A percentile compares a stretch with the other conserved stretches of the same genome.
These are phyloP conservation scores for Manacus vitellinus DNA, from an alignment of 2,113 vertebrate species.

Conservation along the genomic window DNA sequence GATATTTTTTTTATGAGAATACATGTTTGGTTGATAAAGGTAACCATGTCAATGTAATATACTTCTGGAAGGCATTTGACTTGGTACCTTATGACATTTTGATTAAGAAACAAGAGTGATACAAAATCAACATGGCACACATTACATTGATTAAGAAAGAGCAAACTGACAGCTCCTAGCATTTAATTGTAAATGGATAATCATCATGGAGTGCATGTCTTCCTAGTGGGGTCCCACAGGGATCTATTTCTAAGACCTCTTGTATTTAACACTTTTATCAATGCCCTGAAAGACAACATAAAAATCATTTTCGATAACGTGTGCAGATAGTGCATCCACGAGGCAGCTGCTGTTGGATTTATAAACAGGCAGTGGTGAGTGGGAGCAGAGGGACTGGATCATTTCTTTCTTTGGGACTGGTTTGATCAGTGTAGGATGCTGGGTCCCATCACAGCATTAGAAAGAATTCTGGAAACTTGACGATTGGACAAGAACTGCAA, in stretches of 20 bases:
- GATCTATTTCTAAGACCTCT: slow-evolving; percentile 60
- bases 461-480: neutral
- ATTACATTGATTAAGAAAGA: slow-evolving; percentile 71
- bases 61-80: slow-evolving; percentile 68
- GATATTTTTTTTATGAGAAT: slow-evolving; percentile 69
- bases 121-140: slow-evolving; percentile 73
- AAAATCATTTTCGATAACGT: slow-evolving; percentile 14
- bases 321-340: neutral
- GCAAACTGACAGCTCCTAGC: slow-evolving; percentile 67
- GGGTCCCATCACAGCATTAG: neutral
- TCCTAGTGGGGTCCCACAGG: slow-evolving; percentile 48
- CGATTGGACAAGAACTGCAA: neutral
- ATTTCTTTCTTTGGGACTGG: neutral
- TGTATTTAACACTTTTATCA: slow-evolving; percentile 57
- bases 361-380: neutral
- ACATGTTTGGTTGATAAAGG: slow-evolving; percentile 70
- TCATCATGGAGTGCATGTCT: slow-evolving; percentile 62
- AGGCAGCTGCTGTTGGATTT: neutral
- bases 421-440: neutral
- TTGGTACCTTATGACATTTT: slow-evolving; percentile 71
- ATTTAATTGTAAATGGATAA: slow-evolving; percentile 71
- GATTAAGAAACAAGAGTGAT: slow-evolving; percentile 72
- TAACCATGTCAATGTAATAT: slow-evolving; percentile 67
- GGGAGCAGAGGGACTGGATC: neutral
- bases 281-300: slow-evolving; percentile 47